Evolutionary conservation across 2,888 invertebrate genomes (phyloP).

Genomic region (Aplocera efformata): DNA sequence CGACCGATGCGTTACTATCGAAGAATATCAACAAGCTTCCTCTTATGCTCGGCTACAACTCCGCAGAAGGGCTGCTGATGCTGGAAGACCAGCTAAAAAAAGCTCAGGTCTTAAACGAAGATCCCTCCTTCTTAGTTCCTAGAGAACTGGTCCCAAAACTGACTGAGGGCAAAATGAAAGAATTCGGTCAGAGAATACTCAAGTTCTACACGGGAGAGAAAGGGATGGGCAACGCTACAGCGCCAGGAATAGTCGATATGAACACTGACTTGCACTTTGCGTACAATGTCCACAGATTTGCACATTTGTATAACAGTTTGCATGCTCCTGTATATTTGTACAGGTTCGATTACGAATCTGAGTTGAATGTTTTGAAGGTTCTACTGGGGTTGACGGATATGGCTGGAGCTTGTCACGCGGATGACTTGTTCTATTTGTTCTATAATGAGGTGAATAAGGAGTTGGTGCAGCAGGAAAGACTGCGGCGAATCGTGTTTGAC

Average conservation of each 20-base stretch:
- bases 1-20: conserved; percentile 39
- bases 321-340: conserved; percentile 47
- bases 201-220: conserved; percentile 44
- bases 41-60: conserved; percentile 52
- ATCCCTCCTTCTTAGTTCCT: conserved; percentile 46
- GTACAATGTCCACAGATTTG: conserved; percentile 48
- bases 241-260: conserved; percentile 36
- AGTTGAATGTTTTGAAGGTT: conserved; percentile 52
- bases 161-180: conserved; percentile 33
- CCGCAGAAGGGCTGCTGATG: conserved; percentile 48
- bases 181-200: conserved; percentile 47
- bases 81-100: conserved; percentile 38
- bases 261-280: conserved; percentile 45
- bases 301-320: conserved; percentile 37
- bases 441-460: conserved; percentile 52
- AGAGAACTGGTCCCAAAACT: conserved; percentile 43
- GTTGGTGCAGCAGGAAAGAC: conserved; percentile 37
- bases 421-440: conserved; percentile 73
- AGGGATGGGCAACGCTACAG: conserved; percentile 35
- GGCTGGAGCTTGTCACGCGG: conserved; percentile 67
- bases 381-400: conserved; percentile 30
- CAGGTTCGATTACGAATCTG: conserved; percentile 49
- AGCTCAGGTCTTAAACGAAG: conserved; percentile 35
- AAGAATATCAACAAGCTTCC: conserved; percentile 47
- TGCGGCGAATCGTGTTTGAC: conserved; percentile 49